Evolutionary conservation across 2,888 invertebrate genomes (phyloP).

Genomic region (Pheosia gnoma): DNA sequence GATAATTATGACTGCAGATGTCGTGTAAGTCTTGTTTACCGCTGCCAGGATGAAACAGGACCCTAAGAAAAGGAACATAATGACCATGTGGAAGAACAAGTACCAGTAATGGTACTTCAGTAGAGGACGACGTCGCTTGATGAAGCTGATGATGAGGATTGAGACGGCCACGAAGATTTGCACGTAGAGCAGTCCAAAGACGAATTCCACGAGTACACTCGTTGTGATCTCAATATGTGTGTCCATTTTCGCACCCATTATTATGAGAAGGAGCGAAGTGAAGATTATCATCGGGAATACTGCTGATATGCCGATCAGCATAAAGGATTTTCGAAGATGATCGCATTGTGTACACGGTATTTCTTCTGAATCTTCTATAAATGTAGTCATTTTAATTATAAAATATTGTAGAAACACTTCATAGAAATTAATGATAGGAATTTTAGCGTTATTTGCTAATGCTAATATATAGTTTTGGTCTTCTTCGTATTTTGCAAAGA

Average conservation of each 20-base stretch:
- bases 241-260: conserved; percentile 41
- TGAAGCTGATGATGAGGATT: conserved; percentile 53
- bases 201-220: conserved; percentile 53
- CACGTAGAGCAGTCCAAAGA: conserved; percentile 57
- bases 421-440: conserved; percentile 2
- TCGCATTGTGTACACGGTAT: conserved; percentile 55
- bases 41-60: conserved; percentile 52
- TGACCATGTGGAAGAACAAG: conserved; percentile 51
- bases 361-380: conserved; percentile 56
- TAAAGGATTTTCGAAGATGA: conserved; percentile 52
- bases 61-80: conserved; percentile 51
- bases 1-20: conserved; percentile 41
- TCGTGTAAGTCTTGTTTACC: conserved; percentile 42
- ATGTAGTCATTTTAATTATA: conserved; percentile 41
- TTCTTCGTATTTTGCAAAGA: no score
- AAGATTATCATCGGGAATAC: conserved; percentile 63
- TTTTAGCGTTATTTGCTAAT: no score
- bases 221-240: conserved; percentile 38
- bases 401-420: conserved; percentile 5
- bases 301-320: conserved; percentile 60
- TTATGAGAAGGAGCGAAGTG: conserved; percentile 49
- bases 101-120: conserved; percentile 62
- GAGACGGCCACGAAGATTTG: conserved; percentile 64
- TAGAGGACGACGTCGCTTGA: conserved; percentile 48
- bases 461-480: no score